These are phyloP conservation scores for Colletes gigas DNA, from an alignment of 1,140 invertebrate genomes.

Conservation along the genomic window DNA sequence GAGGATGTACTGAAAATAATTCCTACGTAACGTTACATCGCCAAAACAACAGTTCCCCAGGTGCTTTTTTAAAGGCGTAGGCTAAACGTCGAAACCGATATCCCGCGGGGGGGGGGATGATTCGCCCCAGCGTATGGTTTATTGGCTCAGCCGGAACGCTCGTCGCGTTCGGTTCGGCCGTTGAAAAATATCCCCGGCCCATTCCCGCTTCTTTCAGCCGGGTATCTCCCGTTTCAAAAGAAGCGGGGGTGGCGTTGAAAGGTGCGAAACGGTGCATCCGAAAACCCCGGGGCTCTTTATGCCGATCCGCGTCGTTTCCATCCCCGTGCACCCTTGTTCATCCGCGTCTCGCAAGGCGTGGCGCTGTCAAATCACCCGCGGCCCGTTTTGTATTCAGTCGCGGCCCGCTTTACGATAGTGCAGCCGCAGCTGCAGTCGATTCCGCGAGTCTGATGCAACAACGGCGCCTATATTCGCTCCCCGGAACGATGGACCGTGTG, in stretches of 20 bases:
- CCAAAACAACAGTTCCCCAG: too few relatives aligned
- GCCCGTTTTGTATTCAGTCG: conserved; percentile 42
- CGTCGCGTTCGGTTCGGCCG: conserved; percentile 7
- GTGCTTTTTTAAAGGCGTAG: neutral
- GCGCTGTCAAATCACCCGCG: conserved; percentile 14
- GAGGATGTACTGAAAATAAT: too few relatives aligned
- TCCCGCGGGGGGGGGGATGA: neutral
- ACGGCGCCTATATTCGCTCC: conserved; percentile 45
- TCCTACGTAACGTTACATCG: too few relatives aligned
- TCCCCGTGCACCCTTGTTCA: neutral
- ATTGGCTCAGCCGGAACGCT: conserved; percentile 32
- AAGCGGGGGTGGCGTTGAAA: neutral
- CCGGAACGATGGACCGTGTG: conserved; percentile 39
- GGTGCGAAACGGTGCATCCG: conserved; percentile 37
- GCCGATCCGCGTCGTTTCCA: conserved; percentile 44
- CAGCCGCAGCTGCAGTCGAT: conserved; percentile 47
- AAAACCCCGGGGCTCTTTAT: conserved; percentile 47
- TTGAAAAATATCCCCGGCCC: conserved; percentile 25
- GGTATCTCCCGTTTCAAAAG: conserved; percentile 38
- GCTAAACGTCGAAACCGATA: conserved; percentile 48
- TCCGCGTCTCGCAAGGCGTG: neutral
- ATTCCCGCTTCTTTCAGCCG: conserved; percentile 40
- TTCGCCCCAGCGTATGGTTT: conserved; percentile 39
- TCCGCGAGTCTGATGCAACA: conserved; percentile 48
- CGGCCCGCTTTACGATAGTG: conserved; percentile 4